A percentile compares a stretch with the other conserved stretches of the same genome.
Evolutionary conservation across 2,888 invertebrate genomes (phyloP).

Genomic region (Eupithecia dodoneata): DNA sequence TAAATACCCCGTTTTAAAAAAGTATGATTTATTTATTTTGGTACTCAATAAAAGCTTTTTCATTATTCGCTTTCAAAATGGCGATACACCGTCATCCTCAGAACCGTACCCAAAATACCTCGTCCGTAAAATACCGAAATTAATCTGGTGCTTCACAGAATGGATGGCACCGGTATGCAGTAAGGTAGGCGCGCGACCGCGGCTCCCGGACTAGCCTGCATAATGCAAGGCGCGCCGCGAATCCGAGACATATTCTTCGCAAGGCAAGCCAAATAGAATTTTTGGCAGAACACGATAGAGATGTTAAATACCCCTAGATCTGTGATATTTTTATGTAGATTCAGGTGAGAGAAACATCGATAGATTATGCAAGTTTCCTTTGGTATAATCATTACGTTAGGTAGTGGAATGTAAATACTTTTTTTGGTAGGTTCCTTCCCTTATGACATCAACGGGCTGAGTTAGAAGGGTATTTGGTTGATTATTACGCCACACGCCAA

Average conservation of each 20-base stretch:
- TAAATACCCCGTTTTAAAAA: no score
- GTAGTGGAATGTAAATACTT: no score
- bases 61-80: background rate
- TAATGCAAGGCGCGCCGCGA: slow-evolving; percentile 45
- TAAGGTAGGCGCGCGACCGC: slow-evolving; percentile 4
- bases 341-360: background rate
- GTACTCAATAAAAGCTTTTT: background rate
- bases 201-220: slow-evolving; percentile 39
- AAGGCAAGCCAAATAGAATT: slow-evolving; percentile 71
- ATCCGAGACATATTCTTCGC: slow-evolving; percentile 69
- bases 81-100: background rate
- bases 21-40: no score
- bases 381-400: no score
- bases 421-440: no score
- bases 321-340: background rate
- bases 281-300: slow-evolving; percentile 58
- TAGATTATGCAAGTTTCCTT: no score
- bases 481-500: no score
- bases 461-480: no score
- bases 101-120: background rate
- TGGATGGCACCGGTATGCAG: slow-evolving; percentile 31
- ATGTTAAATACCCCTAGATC: slow-evolving; percentile 34
- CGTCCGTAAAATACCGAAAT: slow-evolving; percentile 25
- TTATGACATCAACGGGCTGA: no score
- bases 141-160: slow-evolving; percentile 28